Evolutionary conservation across 2,888 invertebrate species (phyloP).

Genomic region (Papilio elwesi): DNA sequence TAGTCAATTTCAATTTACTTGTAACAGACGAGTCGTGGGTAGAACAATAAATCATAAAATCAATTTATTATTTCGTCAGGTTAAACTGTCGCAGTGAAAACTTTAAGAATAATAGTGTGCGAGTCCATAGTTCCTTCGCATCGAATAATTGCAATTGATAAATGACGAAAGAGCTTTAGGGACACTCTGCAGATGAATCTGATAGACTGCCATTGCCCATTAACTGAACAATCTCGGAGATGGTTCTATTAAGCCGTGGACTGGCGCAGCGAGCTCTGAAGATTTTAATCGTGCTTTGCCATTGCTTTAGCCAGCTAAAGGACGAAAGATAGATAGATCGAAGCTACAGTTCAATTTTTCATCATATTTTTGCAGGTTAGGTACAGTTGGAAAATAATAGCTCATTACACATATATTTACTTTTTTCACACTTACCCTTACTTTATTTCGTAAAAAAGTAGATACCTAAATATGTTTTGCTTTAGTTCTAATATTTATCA

Average conservation of each 20-base stretch:
- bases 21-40: not conserved
- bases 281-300: conserved; percentile 49
- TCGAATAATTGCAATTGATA: conserved; percentile 44
- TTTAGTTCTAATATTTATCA: too few species aligned
- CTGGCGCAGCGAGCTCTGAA: conserved; percentile 41
- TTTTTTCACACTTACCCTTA: not conserved
- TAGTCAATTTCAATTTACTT: conserved; percentile 9
- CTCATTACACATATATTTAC: not conserved
- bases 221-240: conserved; percentile 45
- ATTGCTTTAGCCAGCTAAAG: conserved; percentile 41
- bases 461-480: not conserved
- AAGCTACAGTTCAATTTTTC: conserved; percentile 10
- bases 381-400: not conserved
- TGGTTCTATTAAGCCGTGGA: conserved; percentile 43
- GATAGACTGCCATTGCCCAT: conserved; percentile 46
- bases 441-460: not conserved
- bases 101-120: conserved; percentile 31
- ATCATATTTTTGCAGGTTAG: not conserved
- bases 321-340: conserved; percentile 20
- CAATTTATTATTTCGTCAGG: conserved; percentile 16
- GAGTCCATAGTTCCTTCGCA: conserved; percentile 39
- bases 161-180: conserved; percentile 47
- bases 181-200: conserved; percentile 42
- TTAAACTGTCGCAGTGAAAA: conserved; percentile 11
- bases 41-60: conserved; percentile 17